Conservation (phyloP, 1,140 invertebrate species). For the Heliconius melpomene region DNA sequence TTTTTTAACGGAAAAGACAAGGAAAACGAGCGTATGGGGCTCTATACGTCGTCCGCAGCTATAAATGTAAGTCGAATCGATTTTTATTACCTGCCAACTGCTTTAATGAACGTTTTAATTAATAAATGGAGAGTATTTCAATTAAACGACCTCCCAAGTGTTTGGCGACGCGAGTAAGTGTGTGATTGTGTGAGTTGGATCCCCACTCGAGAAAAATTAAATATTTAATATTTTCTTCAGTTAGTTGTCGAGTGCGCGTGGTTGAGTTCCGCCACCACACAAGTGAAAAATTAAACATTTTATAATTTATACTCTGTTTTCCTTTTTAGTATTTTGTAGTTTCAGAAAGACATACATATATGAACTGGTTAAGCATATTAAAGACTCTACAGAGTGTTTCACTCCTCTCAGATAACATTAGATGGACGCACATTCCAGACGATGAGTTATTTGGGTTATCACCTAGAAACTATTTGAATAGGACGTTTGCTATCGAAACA, state of each 20-base stretch:
- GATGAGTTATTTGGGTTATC: constrained; percentile 24
- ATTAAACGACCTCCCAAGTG: neutral
- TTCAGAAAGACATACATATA: neutral
- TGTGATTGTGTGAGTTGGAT: no score
- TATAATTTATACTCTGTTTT: no score
- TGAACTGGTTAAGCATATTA: neutral
- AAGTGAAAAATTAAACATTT: no score
- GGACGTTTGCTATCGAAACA: constrained; percentile 18
- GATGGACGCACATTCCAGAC: constrained; percentile 23
- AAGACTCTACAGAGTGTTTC: neutral
- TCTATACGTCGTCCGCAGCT: neutral
- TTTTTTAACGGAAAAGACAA: no score
- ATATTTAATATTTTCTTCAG: no score
- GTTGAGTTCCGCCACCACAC: no score
- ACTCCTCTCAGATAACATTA: neutral
- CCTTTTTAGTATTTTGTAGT: neutral
- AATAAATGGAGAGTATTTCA: neutral
- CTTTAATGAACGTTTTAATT: neutral
- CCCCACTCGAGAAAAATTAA: no score
- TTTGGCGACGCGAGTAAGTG: no score
- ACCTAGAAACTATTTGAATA: constrained; percentile 10
- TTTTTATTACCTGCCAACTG: neutral
- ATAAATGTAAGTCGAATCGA: neutral
- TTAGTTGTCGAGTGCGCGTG: no score
- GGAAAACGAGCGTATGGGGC: no score